Evolutionary conservation across 2,113 vertebrate genomes (phyloP), one percentile per base, ranked within the genome.

Genomic region (Coregonus clupeaformis): DNA sequence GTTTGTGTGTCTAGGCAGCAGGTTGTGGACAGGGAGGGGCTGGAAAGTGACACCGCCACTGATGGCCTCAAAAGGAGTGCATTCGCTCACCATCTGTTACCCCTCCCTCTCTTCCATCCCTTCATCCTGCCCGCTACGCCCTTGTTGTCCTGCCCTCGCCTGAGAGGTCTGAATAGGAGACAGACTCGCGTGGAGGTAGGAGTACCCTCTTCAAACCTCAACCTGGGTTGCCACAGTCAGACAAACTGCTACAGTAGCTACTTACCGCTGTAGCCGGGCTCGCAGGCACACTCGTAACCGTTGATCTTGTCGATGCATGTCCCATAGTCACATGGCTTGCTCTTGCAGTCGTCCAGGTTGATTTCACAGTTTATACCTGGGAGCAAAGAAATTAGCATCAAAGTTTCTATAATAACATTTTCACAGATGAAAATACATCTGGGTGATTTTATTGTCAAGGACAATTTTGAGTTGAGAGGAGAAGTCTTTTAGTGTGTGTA

Each of bases 251-350:
- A n/a, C 57, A 60, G 18, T 22, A 22, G 4, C n/a, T 22, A 60
- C 92, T 91, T 84, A 98, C 97, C 97, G 16, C 95, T 93, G 89
- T 97, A 99, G 6, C 97, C 97, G 0, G 94, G 95, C 84, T 97
- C 93, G 0, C 97, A 98, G 32, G 94, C 88, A 18, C 97, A 99
- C 77, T 97, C 96, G 0, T 98, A 98, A 82, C 96, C 92, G 0
- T 97, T 94, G 64, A 98, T 98, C 92, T 95, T 97, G 91, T 99
- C 97, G 0, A 97, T 93, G 75, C 97, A 98, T 1, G 96, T 95
- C 82, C 97, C 97, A 0, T 94, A 94, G 85, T 97, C 95, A 0
- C 97, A 99, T 11, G 95, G 95, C 66, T 77, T 98, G 86, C 94
- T 97, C 79, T 95, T 94, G 0, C 97, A 99, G 86, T 99, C 97